These are phyloP conservation scores for Geophilus truncorum DNA, from an alignment of 2,888 invertebrate species.

Conservation along the genomic window DNA sequence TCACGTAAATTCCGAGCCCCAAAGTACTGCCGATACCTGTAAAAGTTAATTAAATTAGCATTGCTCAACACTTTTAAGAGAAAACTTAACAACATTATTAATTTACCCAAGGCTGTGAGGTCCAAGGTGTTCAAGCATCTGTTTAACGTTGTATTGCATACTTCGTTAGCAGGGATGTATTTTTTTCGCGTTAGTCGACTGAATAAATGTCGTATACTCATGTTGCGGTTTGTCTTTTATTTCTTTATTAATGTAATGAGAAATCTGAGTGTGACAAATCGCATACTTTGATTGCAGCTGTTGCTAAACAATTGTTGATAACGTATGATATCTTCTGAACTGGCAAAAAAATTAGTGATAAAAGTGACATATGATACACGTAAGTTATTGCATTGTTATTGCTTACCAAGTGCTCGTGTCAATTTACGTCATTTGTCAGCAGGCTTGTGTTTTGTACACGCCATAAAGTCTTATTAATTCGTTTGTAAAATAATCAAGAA, in stretches of 20 bases:
- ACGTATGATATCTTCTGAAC: neutral
- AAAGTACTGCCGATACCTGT: constrained; percentile 54
- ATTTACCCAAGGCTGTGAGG: constrained; percentile 69
- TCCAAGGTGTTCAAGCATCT: constrained; percentile 75
- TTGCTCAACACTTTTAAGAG: neutral
- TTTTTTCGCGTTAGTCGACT: constrained; percentile 31
- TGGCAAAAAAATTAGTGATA: neutral
- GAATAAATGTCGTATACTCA: constrained; percentile 29
- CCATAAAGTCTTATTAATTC: too few species aligned
- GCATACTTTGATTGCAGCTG: neutral
- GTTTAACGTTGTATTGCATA: constrained; percentile 44
- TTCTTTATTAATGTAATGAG: neutral
- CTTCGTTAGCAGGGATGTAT: constrained; percentile 22
- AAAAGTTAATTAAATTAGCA: neutral
- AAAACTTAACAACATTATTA: too few species aligned
- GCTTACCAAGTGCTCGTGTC: neutral
- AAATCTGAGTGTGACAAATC: neutral
- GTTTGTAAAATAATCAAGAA: too few species aligned
- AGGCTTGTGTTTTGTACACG: too few species aligned
- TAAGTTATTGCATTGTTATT: neutral
- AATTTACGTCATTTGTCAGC: too few species aligned
- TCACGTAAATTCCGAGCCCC: constrained; percentile 89
- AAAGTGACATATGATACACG: neutral
- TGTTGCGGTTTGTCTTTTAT: neutral
- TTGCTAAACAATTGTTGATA: neutral